Percentiles rank a stretch among this genome's conserved stretches.
These are phyloP conservation scores for Acanthosoma haemorrhoidale DNA, from an alignment of 2,888 invertebrate genomes.

Conservation along the genomic window DNA sequence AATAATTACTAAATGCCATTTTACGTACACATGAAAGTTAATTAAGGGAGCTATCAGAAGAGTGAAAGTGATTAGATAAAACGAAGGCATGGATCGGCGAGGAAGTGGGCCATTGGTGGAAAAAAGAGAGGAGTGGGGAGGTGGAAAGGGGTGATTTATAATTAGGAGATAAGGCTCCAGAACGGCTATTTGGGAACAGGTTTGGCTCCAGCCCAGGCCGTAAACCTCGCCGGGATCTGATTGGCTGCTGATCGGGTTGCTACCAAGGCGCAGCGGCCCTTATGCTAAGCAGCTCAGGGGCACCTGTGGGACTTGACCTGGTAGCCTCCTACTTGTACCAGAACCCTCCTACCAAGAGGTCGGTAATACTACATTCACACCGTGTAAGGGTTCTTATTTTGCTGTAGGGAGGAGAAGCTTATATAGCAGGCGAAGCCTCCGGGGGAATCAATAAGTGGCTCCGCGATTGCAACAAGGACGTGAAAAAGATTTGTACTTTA, in stretches of 20 bases:
- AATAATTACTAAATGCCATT: too few relatives aligned
- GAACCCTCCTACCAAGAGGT: too few relatives aligned
- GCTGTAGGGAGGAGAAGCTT: not conserved
- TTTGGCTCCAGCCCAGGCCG: not conserved
- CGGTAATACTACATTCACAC: too few relatives aligned
- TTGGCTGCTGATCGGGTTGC: not conserved
- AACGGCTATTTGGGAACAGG: not conserved
- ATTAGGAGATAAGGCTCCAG: not conserved
- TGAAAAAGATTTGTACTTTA: too few relatives aligned
- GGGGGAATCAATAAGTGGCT: not conserved
- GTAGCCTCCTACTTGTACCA: not conserved
- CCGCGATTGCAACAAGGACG: too few relatives aligned
- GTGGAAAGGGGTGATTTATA: not conserved
- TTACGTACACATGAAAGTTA: too few relatives aligned
- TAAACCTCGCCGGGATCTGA: not conserved
- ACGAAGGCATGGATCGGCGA: not conserved
- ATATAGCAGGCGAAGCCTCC: not conserved
- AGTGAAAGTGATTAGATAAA: not conserved
- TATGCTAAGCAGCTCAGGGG: constrained; percentile 6
- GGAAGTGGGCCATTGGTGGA: not conserved
- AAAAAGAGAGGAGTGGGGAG: not conserved
- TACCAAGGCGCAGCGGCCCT: not conserved
- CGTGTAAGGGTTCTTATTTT: not conserved
- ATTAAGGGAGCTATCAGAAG: not conserved
- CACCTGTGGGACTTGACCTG: not conserved